Conservation (phyloP, 1,140 invertebrate species). For the Drosophila arawakana region DNA sequence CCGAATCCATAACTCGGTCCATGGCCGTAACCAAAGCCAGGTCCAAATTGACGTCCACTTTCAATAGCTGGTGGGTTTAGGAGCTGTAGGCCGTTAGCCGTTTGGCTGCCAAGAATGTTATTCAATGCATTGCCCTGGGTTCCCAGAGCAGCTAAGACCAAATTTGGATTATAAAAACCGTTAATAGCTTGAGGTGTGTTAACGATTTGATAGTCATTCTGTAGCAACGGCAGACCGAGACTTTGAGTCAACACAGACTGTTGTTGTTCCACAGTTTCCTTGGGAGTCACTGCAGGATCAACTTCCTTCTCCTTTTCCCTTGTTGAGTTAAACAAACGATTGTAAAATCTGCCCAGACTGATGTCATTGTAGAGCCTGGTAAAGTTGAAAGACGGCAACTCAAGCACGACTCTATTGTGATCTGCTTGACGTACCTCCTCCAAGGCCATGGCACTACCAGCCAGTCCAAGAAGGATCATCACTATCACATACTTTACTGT, state of each 20-base stretch:
- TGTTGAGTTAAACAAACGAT: constrained; percentile 13
- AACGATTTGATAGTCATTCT: neutral
- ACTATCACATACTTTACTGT: neutral
- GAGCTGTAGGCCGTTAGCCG: neutral
- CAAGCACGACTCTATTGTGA: constrained; percentile 14
- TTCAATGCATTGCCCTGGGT: neutral
- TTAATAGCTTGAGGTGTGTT: neutral
- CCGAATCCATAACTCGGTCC: neutral
- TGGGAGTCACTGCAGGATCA: neutral
- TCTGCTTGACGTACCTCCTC: constrained; percentile 17
- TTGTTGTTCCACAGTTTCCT: neutral
- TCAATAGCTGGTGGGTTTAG: neutral
- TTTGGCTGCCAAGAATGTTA: neutral
- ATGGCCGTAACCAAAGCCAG: neutral
- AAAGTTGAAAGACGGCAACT: constrained; percentile 40
- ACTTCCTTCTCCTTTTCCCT: neutral
- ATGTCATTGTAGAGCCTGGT: constrained; percentile 40
- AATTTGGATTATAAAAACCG: neutral
- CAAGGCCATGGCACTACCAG: neutral
- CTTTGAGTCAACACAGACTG: neutral
- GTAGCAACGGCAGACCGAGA: neutral
- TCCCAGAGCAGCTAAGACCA: neutral
- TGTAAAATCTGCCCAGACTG: constrained; percentile 28
- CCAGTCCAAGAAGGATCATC: neutral
- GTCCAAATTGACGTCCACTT: neutral